Evolutionary conservation across 2,797 vertebrate species (phyloP).

Genomic region (Periparus ater): DNA sequence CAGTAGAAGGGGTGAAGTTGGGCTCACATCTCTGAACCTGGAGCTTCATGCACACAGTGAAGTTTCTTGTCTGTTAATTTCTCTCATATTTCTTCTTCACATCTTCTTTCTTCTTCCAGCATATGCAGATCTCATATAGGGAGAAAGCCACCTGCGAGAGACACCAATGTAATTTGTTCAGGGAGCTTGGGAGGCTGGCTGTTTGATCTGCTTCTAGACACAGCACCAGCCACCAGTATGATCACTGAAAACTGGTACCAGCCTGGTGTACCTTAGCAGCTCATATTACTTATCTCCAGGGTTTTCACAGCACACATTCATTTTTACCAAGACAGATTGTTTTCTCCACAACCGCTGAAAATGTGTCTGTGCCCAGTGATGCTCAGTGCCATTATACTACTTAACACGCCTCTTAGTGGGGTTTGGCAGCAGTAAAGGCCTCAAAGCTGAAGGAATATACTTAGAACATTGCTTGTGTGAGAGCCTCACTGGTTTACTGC

Average conservation of each 20-base stretch:
- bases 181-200: not conserved
- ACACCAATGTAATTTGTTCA: not conserved
- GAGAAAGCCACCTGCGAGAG: not conserved
- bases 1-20: not conserved
- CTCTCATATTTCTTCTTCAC: not conserved
- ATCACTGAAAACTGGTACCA: not conserved
- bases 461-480: not conserved
- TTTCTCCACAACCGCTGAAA: not conserved
- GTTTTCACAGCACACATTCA: not conserved
- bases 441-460: not conserved
- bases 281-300: not conserved
- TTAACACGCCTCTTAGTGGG: not conserved
- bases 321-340: not conserved
- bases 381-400: not conserved
- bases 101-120: not conserved
- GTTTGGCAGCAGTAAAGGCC: not conserved
- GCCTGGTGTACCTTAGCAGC: not conserved
- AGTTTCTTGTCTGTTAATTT: not conserved
- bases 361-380: not conserved
- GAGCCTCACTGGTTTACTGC: not conserved
- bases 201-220: not conserved
- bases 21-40: not conserved
- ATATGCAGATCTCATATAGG: not conserved
- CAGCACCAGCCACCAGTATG: not conserved
- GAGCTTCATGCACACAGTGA: not conserved